phyloP scores from a whole-genome alignment of 1,140 invertebrate genomes.

The Drosophila arawakana region DNA sequence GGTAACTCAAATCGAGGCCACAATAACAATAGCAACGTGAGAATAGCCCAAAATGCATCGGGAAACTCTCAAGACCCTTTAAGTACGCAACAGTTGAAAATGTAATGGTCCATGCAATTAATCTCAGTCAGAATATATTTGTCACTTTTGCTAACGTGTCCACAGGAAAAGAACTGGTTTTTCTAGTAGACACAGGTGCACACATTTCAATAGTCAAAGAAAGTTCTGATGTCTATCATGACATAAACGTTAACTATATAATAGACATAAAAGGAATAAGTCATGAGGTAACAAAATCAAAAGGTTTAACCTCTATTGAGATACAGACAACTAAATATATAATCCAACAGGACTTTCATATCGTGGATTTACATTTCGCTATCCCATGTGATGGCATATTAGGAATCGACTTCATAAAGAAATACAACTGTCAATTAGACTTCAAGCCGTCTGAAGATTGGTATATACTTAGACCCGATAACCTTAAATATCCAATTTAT shows the following conservation, averaged over 20 bases:
- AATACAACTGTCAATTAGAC: no score
- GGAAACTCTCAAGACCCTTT: neutral
- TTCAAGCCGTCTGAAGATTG: neutral
- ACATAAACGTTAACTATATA: neutral
- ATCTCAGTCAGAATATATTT: neutral
- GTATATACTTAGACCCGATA: neutral
- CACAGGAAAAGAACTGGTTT: no score
- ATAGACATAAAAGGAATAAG: constrained; percentile 5
- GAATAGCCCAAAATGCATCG: no score
- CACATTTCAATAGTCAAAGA: neutral
- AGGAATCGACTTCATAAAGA: neutral
- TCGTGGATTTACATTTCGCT: neutral
- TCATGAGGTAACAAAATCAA: neutral
- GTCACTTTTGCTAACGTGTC: no score
- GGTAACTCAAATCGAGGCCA: no score
- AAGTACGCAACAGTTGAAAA: neutral
- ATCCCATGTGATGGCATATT: neutral
- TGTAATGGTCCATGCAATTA: neutral
- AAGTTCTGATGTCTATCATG: neutral
- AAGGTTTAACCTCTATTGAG: neutral
- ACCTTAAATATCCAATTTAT: neutral
- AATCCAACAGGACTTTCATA: constrained; percentile 1
- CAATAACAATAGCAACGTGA: no score
- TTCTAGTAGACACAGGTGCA: no score
- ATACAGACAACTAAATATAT: constrained; percentile 2